Base-by-base conservation (phyloP, 2,888 invertebrate genomes). In the Metopia argyrocephala region DNA sequence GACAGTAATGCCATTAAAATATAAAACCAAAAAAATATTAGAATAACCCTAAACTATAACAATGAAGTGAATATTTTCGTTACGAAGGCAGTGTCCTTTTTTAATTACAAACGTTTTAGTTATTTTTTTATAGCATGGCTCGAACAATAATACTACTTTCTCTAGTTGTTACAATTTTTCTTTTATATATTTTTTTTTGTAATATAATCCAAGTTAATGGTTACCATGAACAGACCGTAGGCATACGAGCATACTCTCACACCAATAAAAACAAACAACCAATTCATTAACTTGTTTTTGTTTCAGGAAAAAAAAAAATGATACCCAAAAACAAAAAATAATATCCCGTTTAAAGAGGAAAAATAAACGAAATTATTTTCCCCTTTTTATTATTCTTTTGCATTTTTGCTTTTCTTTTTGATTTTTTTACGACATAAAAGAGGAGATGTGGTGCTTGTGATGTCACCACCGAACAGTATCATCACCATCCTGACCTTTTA, bases 211-310 rank as follows among this genome's bases (percentile, higher is more conserved):
- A 38, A 54, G n/a, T 28, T 45, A 45, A 71, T 7, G 15, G 61
- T 18, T 50, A 52, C 48, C 31, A n/a, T 64, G 25, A 65, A 59
- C 31, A 21, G 48, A 20, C 48, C 15, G 20, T 4, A 45, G 62
- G 52, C 61, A 7, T 46, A 57, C 65, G 48, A 46, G 65, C 27
- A 45, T n/a, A 64, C 28, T 28, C 2, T 28, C 21, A 21, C 6
- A 18, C 52, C 3, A 52, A 23, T 12, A 20, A 21, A 38, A 38
- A 6, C 3, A 4, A 38, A 38, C 3, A 38, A 38, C 9, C 1
- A 38, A 12, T 73, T 64, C 56, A 48, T 65, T 73, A 64, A 64
- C 64, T 73, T 73, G 56, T 48, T 64, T 28, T 64, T n/a, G n/a
- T n/a, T n/a, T n/a, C n/a, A n/a, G n/a, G n/a, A n/a, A 46, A 54